Conservation (phyloP, 2,888 invertebrate genomes). For the Spilosoma lubricipeda region DNA sequence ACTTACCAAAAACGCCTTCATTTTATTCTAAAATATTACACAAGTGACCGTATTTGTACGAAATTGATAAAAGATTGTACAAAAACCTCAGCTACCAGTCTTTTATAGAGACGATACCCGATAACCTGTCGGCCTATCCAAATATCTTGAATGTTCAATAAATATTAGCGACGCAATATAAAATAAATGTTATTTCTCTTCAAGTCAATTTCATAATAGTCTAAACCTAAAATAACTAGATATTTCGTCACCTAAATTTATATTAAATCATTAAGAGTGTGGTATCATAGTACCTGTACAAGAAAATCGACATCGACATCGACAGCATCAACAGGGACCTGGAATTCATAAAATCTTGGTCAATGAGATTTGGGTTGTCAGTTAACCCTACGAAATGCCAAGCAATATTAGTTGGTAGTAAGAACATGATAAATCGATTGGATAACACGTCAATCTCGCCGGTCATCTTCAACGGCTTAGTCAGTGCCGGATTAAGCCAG, state of each 20-base stretch:
- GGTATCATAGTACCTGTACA: no score
- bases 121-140: conserved; percentile 12
- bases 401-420: no score
- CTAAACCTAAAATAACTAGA: not conserved
- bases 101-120: conserved; percentile 1
- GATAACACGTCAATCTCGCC: no score
- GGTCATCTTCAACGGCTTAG: no score
- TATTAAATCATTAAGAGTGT: no score
- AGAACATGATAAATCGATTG: no score
- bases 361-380: no score
- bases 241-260: not conserved
- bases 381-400: no score
- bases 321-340: no score
- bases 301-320: no score
- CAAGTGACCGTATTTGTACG: conserved; percentile 29
- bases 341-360: no score
- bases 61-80: conserved; percentile 28
- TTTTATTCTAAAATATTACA: conserved; percentile 47
- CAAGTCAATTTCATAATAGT: not conserved
- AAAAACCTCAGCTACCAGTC: conserved; percentile 19
- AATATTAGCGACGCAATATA: conserved; percentile 3
- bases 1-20: conserved; percentile 65
- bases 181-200: not conserved
- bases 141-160: conserved; percentile 1
- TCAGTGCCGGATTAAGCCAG: no score